Conservation (phyloP, 2,888 invertebrate genomes). For the Polietes domitor region DNA sequence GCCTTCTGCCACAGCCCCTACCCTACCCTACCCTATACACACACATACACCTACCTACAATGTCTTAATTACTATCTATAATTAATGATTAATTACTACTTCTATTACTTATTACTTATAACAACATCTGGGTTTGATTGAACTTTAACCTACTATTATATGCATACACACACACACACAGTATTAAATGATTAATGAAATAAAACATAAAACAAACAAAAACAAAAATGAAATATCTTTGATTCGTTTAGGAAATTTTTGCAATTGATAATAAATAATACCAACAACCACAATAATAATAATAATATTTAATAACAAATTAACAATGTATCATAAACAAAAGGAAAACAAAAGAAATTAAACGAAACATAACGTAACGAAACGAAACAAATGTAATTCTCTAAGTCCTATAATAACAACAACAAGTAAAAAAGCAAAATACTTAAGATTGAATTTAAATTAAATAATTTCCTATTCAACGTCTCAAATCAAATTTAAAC, state of each 20-base stretch:
- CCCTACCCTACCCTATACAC: background rate
- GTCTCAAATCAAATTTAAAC: constrained; percentile 47
- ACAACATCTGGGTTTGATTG: constrained; percentile 28
- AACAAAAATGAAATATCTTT: constrained; percentile 46
- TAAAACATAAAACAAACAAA: constrained; percentile 29
- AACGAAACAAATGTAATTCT: constrained; percentile 46
- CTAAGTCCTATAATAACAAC: constrained; percentile 43
- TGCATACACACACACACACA: constrained; percentile 50
- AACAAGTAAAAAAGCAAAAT: constrained; percentile 38
- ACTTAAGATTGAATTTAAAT: constrained; percentile 59
- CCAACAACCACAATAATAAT: constrained; percentile 5
- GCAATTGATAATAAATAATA: constrained; percentile 30
- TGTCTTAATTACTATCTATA: constrained; percentile 1
- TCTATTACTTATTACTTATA: constrained; percentile 20
- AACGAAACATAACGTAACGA: constrained; percentile 29
- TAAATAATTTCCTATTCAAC: constrained; percentile 58
- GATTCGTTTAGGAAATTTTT: constrained; percentile 50
- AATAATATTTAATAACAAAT: constrained; percentile 4
- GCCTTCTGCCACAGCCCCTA: background rate
- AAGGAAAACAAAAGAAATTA: constrained; percentile 17
- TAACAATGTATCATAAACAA: constrained; percentile 50
- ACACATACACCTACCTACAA: background rate
- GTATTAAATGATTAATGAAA: constrained; percentile 55
- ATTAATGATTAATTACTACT: constrained; percentile 22
- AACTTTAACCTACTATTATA: constrained; percentile 27